Base-by-base conservation (phyloP, 2,888 invertebrate species). In the Erannis defoliaria region DNA sequence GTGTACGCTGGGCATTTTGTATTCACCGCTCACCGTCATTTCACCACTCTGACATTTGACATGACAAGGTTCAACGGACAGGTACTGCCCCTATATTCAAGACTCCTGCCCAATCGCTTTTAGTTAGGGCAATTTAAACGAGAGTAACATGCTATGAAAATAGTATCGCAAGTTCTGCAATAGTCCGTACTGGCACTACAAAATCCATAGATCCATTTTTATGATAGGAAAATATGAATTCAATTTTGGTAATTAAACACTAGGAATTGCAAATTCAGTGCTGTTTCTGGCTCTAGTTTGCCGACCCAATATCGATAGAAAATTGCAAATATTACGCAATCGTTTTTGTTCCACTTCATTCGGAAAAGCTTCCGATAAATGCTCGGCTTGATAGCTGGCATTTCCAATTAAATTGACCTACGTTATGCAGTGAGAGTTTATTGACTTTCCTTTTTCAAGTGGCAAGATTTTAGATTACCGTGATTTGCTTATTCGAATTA, bases 11-110 rank as follows among this genome's bases (percentile, higher is more conserved):
- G 56, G 61, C 77, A 78, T 81, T 84, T 80, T 63, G 83, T 80
- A 87, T 86, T 80, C 86, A 80, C 72, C 71, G 68, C 75, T 68
- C 68, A 69, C 70, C 64, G 60, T 69, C 77, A 82, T 85, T 85
- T 84, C 85, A 81, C 80, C 80, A 80, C 65, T 73, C 72, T 78
- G 80, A 77, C 81, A 75, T 78, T 78, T 80, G 84, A 85, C 82
- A 76, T 70, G 64, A 72, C 77, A 77, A 80, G 77, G 76, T 78
- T 78, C 74, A 75, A 71, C 67, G 72, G 65, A 71, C 75, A 72
- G 67, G 67, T 71, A 73, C 68, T 68, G 67, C 19, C 18, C 18
- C 26, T 8, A 8, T 26, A 26, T 26, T 26, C 26, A 6, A 26
- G 26, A 26, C 8, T 31, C 6, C 9, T 31, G 12, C 9, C 31